Evolutionary conservation across 2,888 invertebrate genomes (phyloP).

Genomic region (Archaeoteleia sp.): DNA sequence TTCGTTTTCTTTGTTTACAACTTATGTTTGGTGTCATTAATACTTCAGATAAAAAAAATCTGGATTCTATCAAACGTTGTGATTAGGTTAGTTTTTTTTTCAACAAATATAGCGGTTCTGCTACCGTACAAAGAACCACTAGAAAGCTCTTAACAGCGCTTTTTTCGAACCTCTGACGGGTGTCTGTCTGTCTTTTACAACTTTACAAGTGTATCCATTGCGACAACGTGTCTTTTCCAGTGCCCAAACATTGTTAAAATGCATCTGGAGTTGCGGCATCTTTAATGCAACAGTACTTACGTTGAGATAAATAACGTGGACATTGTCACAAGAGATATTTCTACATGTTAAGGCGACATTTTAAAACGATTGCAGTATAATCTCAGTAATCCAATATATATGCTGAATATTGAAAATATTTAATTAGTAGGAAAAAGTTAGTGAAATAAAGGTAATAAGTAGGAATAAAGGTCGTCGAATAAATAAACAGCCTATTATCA

Average conservation of each 20-base stretch:
- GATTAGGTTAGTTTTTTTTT: slow-evolving; percentile 17
- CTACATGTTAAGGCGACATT: too few relatives aligned
- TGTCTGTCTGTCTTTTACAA: slow-evolving; percentile 31
- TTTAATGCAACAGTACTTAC: slow-evolving; percentile 13
- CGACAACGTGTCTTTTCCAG: slow-evolving; percentile 6
- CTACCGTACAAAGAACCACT: slow-evolving; percentile 51
- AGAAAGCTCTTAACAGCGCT: slow-evolving; percentile 43
- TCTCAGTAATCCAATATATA: too few relatives aligned
- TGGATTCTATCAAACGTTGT: slow-evolving; percentile 7
- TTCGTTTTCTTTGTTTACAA: too few relatives aligned
- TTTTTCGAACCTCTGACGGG: slow-evolving; percentile 49
- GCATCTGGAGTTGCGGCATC: slow-evolving; percentile 9
- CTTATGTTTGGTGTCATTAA: too few relatives aligned
- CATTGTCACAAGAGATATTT: too few relatives aligned
- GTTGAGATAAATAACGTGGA: slow-evolving; percentile 16
- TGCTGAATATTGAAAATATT: too few relatives aligned
- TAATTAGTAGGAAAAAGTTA: too few relatives aligned
- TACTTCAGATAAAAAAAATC: too few relatives aligned
- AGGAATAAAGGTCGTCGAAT: too few relatives aligned
- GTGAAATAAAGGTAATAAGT: too few relatives aligned
- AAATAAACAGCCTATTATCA: too few relatives aligned
- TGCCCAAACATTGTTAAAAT: not conserved
- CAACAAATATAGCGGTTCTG: slow-evolving; percentile 32
- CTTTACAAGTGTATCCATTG: slow-evolving; percentile 11
- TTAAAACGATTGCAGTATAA: too few relatives aligned